phyloP scores from a whole-genome alignment of 2,888 invertebrate genomes.

The Synergus gifuensis region DNA sequence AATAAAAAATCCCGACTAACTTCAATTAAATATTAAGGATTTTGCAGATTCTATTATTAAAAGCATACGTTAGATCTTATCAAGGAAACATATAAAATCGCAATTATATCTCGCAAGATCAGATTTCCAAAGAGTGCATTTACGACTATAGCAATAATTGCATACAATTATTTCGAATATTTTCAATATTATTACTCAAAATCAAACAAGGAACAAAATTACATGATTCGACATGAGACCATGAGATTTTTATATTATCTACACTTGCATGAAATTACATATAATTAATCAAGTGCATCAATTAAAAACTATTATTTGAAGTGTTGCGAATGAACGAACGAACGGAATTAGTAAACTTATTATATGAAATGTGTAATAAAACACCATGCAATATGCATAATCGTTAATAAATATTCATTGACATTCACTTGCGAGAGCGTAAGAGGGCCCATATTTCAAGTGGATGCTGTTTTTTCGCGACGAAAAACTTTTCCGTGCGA shows the following conservation, averaged over 20 bases:
- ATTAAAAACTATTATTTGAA: too few relatives aligned
- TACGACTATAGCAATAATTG: too few relatives aligned
- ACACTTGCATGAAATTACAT: not conserved
- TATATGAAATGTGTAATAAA: constrained; percentile 1
- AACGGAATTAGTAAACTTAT: too few relatives aligned
- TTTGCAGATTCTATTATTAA: not conserved
- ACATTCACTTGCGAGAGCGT: not conserved
- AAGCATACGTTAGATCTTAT: too few relatives aligned
- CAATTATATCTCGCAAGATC: too few relatives aligned
- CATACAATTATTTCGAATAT: too few relatives aligned
- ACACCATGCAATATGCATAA: constrained; percentile 21
- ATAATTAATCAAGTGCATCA: too few relatives aligned
- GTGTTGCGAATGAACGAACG: not conserved
- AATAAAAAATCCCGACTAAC: not conserved
- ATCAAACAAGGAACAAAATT: too few relatives aligned
- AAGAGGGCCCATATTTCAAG: constrained; percentile 1
- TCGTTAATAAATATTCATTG: constrained; percentile 13
- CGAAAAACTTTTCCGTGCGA: constrained; percentile 18
- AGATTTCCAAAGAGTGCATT: too few relatives aligned
- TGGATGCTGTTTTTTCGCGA: not conserved
- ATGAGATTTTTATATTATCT: not conserved
- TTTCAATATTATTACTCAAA: too few relatives aligned
- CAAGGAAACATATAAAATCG: too few relatives aligned
- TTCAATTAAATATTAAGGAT: not conserved
- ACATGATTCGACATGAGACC: too few relatives aligned